phyloP scores from a whole-genome alignment of 2,797 vertebrate genomes.

The Linurgus olivaceus region DNA sequence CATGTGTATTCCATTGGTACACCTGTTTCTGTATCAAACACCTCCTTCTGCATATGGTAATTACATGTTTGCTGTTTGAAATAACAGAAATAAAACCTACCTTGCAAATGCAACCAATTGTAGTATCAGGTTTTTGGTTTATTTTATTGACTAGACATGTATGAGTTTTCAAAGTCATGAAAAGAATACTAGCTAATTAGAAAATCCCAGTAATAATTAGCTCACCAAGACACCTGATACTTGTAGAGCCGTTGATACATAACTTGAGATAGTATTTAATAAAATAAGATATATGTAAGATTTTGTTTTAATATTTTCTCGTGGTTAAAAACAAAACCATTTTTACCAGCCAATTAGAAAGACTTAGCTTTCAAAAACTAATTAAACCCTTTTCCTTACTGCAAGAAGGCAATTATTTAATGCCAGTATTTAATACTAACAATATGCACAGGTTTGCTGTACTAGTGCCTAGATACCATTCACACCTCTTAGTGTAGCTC shows the following conservation, averaged over 20 bases:
- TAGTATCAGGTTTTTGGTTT: background rate
- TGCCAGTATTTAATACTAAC: background rate
- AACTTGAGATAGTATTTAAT: background rate
- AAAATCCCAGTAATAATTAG: background rate
- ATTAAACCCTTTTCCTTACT: background rate
- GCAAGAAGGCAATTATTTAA: background rate
- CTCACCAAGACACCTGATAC: background rate
- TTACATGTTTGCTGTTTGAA: background rate
- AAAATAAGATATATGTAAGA: background rate
- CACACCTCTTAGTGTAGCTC: background rate
- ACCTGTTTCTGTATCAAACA: background rate
- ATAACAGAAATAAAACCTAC: constrained; percentile 3
- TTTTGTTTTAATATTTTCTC: background rate
- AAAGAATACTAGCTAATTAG: background rate
- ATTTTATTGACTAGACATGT: background rate
- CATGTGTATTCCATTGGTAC: background rate
- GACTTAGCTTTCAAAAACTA: background rate
- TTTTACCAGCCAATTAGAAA: background rate
- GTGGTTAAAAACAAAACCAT: background rate
- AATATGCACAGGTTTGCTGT: background rate
- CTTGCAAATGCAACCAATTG: background rate
- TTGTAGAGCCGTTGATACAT: background rate
- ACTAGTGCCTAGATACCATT: background rate
- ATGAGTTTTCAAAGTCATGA: background rate
- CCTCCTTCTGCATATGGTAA: background rate